Conservation (phyloP, 2,797 vertebrate species). For the Catharus ustulatus region DNA sequence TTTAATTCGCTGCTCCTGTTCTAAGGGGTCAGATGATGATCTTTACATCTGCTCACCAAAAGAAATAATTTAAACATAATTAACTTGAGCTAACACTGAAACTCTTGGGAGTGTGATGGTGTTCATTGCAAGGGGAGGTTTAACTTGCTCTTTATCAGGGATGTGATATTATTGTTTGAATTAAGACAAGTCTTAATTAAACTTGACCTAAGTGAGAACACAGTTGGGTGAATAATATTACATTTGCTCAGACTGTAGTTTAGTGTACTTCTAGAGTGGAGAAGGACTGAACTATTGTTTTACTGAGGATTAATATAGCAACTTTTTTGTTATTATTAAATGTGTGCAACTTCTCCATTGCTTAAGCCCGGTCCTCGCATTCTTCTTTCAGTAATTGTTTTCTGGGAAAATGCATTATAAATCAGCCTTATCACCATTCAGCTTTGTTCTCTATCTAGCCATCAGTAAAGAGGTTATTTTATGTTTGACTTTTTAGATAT, state of each 20-base stretch:
- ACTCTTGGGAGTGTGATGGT: not conserved
- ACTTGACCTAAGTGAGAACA: not conserved
- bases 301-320: not conserved
- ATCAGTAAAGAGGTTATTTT: not conserved
- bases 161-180: not conserved
- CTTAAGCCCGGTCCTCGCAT: not conserved
- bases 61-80: slow-evolving; percentile 26
- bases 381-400: not conserved
- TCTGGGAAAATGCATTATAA: not conserved
- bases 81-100: slow-evolving; percentile 18
- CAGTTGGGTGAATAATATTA: not conserved
- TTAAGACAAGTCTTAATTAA: slow-evolving; percentile 37
- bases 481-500: not conserved
- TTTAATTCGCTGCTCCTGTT: not conserved
- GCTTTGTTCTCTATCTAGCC: not conserved
- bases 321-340: not conserved
- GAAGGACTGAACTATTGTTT: not conserved
- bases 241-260: not conserved
- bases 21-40: not conserved
- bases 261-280: not conserved
- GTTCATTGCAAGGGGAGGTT: not conserved
- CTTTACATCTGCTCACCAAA: not conserved
- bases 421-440: not conserved
- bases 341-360: not conserved
- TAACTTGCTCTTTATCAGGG: not conserved